Evolutionary conservation across 2,888 invertebrate species (phyloP).

Genomic region (Cremastinae sp.): DNA sequence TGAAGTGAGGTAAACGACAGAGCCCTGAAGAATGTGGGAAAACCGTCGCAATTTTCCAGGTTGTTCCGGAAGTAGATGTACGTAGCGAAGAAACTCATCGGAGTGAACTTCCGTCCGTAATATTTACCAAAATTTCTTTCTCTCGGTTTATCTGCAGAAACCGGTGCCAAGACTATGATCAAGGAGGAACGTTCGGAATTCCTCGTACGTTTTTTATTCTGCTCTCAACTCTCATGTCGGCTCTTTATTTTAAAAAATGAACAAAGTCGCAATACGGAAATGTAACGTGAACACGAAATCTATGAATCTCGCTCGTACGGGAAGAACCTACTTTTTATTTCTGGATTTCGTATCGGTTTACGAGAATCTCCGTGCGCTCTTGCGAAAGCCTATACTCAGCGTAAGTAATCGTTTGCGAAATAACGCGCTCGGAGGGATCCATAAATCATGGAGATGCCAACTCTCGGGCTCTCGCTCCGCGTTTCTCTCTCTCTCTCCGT

Average conservation of each 20-base stretch:
- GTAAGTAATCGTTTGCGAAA: slow-evolving; percentile 73
- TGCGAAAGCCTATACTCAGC: slow-evolving; percentile 65
- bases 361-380: slow-evolving; percentile 39
- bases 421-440: slow-evolving; percentile 63
- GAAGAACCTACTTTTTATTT: slow-evolving; percentile 34
- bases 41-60: slow-evolving; percentile 69
- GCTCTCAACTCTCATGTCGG: neutral
- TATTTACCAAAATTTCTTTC: slow-evolving; percentile 62
- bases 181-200: neutral
- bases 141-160: slow-evolving; percentile 26
- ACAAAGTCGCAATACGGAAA: slow-evolving; percentile 5
- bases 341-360: slow-evolving; percentile 48
- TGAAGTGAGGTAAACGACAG: slow-evolving; percentile 54
- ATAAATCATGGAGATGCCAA: slow-evolving; percentile 67
- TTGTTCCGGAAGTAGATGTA: slow-evolving; percentile 64
- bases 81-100: slow-evolving; percentile 62
- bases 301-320: slow-evolving; percentile 19
- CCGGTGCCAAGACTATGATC: slow-evolving; percentile 7
- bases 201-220: neutral
- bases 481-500: slow-evolving; percentile 25
- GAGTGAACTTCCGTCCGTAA: slow-evolving; percentile 68
- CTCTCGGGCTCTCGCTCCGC: slow-evolving; percentile 38
- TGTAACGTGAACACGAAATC: slow-evolving; percentile 34
- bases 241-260: neutral
- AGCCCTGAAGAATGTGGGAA: slow-evolving; percentile 67